Conservation (phyloP, 2,888 invertebrate genomes). For the Trichogramma evanescens region DNA sequence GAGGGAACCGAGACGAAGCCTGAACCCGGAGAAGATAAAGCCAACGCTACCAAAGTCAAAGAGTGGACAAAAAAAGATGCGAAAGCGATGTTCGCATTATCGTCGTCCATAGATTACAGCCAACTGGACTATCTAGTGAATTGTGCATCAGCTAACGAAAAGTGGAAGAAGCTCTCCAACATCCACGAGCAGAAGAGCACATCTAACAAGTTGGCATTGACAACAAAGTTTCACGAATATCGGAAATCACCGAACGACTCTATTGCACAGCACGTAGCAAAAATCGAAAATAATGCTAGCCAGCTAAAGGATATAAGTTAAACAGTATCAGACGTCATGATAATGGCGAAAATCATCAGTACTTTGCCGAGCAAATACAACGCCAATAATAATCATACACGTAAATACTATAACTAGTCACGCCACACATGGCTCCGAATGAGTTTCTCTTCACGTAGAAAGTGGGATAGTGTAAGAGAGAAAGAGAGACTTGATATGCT, state of each 20-base stretch:
- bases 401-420: not conserved
- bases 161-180: slow-evolving; percentile 6
- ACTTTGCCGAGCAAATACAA: slow-evolving; percentile 1
- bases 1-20: slow-evolving; percentile 7
- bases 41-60: not conserved
- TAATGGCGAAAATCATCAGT: slow-evolving; percentile 13
- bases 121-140: slow-evolving; percentile 9
- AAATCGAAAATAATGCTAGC: not conserved
- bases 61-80: slow-evolving; percentile 12
- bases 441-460: not conserved
- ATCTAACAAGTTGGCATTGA: slow-evolving; percentile 9
- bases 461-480: not conserved
- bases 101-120: slow-evolving; percentile 9
- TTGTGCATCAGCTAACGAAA: slow-evolving; percentile 3
- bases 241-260: not conserved
- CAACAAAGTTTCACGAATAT: slow-evolving; percentile 9
- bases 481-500: not conserved
- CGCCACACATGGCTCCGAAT: not conserved
- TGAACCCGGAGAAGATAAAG: not conserved
- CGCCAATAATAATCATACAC: not conserved
- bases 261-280: slow-evolving; percentile 5
- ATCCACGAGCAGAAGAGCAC: slow-evolving; percentile 11
- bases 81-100: slow-evolving; percentile 14
- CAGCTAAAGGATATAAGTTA: slow-evolving; percentile 2
- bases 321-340: slow-evolving; percentile 2